phyloP scores from a whole-genome alignment of 2,113 vertebrate species.

The Platichthys flesus region DNA sequence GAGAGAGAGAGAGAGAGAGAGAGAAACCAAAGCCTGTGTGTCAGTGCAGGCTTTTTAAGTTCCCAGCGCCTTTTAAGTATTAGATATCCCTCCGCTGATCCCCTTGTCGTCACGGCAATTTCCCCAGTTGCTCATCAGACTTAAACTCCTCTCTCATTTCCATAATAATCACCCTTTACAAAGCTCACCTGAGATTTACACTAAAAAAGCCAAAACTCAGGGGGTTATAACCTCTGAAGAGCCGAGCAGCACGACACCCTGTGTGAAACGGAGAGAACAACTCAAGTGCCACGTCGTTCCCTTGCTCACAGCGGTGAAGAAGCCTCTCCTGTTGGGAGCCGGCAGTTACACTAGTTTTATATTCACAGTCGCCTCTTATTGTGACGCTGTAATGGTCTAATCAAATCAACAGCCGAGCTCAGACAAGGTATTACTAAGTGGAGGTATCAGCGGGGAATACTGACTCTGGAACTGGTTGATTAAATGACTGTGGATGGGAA shows the following conservation, averaged over 20 bases:
- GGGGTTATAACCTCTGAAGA: conserved; percentile 48
- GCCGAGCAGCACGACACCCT: conserved; percentile 36
- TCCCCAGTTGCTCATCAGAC: conserved; percentile 80
- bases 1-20: conserved; percentile 22
- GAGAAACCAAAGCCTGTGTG: conserved; percentile 59
- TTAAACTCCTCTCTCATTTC: conserved; percentile 77
- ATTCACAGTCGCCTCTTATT: conserved; percentile 28
- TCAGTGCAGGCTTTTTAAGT: conserved; percentile 70
- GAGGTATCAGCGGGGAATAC: conserved; percentile 45
- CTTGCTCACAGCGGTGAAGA: conserved; percentile 34
- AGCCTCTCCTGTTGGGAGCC: conserved; percentile 41
- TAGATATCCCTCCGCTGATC: conserved; percentile 74
- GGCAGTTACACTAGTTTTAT: conserved; percentile 10
- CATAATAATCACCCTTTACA: conserved; percentile 76
- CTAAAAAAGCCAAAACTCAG: conserved; percentile 52
- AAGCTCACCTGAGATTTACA: conserved; percentile 76
- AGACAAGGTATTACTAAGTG: conserved; percentile 55
- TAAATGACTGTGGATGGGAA: conserved; percentile 57
- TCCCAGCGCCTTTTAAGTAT: conserved; percentile 70
- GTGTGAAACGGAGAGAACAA: conserved; percentile 42
- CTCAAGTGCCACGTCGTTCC: not conserved
- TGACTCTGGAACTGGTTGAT: conserved; percentile 57
- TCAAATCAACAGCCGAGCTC: conserved; percentile 64
- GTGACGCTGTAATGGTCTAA: conserved; percentile 55
- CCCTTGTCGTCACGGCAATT: conserved; percentile 79